Evolutionary conservation across 2,797 vertebrate genomes (phyloP).

Genomic region (Anguilla anguilla): DNA sequence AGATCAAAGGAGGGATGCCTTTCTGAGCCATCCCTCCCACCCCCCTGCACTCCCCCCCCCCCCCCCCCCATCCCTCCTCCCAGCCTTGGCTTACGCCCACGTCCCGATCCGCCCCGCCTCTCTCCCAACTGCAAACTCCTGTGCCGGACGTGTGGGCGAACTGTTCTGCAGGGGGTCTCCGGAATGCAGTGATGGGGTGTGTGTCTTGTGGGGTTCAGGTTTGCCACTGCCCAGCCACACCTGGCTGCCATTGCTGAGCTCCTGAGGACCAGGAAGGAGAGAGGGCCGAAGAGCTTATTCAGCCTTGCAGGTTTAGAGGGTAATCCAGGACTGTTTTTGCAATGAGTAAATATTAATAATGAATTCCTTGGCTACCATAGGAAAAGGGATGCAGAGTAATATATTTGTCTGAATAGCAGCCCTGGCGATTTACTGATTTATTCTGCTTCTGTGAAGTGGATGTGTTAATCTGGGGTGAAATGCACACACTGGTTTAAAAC

Average conservation of each 20-base stretch:
- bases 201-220: background rate
- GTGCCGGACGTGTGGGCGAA: background rate
- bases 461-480: slow-evolving; percentile 63
- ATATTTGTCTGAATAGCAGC: background rate
- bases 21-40: slow-evolving; percentile 66
- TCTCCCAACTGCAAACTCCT: background rate
- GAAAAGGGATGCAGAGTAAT: background rate
- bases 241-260: background rate
- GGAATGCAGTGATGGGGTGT: background rate
- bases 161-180: background rate
- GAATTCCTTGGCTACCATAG: background rate
- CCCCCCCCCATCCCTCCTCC: background rate
- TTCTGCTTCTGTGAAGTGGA: slow-evolving; percentile 64
- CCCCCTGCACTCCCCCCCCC: no score
- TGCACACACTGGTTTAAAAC: slow-evolving; percentile 59
- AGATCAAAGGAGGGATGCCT: slow-evolving; percentile 79
- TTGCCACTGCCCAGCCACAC: background rate
- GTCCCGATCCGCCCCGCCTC: slow-evolving; percentile 31
- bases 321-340: background rate
- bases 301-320: background rate
- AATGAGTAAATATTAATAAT: background rate
- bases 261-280: slow-evolving; percentile 47
- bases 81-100: slow-evolving; percentile 33
- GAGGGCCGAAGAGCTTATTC: slow-evolving; percentile 15
- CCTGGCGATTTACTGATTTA: slow-evolving; percentile 50